Conservation (phyloP, 2,113 vertebrate genomes). For the Onychorhynchus coronatus region DNA sequence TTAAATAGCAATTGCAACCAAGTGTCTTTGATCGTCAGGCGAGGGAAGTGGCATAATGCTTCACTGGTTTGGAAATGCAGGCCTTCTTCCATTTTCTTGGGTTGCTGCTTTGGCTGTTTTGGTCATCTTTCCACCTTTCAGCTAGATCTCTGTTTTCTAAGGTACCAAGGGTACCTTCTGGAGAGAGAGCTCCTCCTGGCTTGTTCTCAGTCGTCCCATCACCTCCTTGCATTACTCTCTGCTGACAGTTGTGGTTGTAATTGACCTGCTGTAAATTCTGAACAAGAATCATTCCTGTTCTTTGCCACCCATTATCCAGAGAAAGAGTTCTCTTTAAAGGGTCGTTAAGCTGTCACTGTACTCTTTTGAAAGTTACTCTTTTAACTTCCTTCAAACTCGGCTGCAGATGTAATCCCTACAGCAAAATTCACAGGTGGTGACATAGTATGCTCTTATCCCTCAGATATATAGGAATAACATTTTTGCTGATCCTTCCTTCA, state of each 20-base stretch:
- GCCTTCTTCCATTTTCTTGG: not conserved
- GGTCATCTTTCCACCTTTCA: not conserved
- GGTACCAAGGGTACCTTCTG: not conserved
- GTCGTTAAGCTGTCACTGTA: conserved; percentile 20
- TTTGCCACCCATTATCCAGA: conserved; percentile 29
- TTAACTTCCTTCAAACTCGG: conserved; percentile 2
- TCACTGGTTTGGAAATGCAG: not conserved
- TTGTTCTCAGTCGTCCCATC: not conserved
- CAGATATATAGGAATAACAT: not conserved
- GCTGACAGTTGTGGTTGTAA: conserved; percentile 46
- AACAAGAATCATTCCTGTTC: not conserved
- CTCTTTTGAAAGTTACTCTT: conserved; percentile 31
- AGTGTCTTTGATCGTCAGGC: not conserved
- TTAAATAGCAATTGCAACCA: not conserved
- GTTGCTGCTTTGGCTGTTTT: not conserved
- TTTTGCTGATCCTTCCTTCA: not conserved
- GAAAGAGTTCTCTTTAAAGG: conserved; percentile 13
- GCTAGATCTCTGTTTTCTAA: not conserved
- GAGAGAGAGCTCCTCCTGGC: not conserved
- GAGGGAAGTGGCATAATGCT: not conserved
- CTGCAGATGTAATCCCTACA: conserved; percentile 34
- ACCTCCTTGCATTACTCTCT: not conserved
- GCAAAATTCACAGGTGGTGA: conserved; percentile 32
- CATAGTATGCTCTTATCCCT: not conserved
- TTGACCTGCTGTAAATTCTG: conserved; percentile 45